Conservation (phyloP, 1,140 invertebrate genomes). For the Drosophila paulistorum region DNA sequence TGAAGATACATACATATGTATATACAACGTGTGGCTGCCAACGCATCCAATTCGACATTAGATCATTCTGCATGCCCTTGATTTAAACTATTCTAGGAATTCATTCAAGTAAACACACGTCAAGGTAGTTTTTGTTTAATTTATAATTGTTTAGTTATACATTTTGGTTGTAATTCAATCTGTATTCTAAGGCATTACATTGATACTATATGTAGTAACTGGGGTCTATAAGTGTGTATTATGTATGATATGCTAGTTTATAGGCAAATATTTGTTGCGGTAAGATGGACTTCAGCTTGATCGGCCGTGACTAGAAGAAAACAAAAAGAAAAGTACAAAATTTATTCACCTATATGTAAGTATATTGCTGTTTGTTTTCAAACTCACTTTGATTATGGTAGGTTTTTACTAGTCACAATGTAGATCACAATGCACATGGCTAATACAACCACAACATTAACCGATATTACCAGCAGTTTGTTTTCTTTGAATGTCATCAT, state of each 20-base stretch:
- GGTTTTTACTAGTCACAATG: neutral
- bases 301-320: neutral
- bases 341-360: too few species aligned
- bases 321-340: neutral
- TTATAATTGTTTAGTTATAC: constrained; percentile 22
- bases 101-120: neutral
- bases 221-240: neutral
- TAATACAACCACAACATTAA: neutral
- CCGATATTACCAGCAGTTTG: neutral
- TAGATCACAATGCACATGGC: neutral
- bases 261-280: neutral
- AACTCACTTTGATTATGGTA: neutral
- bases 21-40: too few species aligned
- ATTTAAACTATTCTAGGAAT: too few species aligned
- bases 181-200: neutral
- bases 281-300: neutral
- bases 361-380: too few species aligned
- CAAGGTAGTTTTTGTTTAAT: neutral
- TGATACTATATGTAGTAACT: neutral
- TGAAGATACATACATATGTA: too few species aligned
- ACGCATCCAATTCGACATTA: too few species aligned
- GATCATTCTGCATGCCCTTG: too few species aligned
- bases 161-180: constrained; percentile 37
- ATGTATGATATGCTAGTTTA: too few species aligned
- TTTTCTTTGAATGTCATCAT: constrained; percentile 25